Conservation (phyloP, 2,888 invertebrate genomes). For the Pristionchus fissidentatus region DNA sequence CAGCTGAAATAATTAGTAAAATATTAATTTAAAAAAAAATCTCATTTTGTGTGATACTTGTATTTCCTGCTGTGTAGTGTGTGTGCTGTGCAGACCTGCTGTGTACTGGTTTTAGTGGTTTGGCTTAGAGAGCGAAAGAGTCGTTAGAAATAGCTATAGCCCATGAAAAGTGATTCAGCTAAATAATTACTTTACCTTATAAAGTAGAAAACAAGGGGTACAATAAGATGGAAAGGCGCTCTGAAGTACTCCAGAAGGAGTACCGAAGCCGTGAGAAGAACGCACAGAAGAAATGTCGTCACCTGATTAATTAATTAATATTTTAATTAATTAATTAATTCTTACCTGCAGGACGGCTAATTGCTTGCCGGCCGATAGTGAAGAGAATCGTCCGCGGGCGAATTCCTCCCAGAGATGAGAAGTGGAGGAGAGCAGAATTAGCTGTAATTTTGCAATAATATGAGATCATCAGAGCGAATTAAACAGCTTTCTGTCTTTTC, state of each 20-base stretch:
- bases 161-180: not conserved
- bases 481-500: too few species aligned
- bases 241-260: not conserved
- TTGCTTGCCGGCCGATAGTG: constrained; percentile 39
- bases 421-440: constrained; percentile 42
- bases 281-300: constrained; percentile 31
- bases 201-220: constrained; percentile 30
- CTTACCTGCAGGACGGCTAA: constrained; percentile 30
- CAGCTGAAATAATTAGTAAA: constrained; percentile 53
- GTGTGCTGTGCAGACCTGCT: not conserved
- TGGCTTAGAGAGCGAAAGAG: not conserved
- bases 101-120: not conserved
- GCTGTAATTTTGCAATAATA: too few species aligned
- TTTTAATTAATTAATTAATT: not conserved
- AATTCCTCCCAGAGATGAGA: constrained; percentile 48
- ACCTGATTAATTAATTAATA: not conserved
- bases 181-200: constrained; percentile 1
- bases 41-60: too few species aligned
- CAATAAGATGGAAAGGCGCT: constrained; percentile 11
- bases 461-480: too few species aligned
- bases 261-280: not conserved
- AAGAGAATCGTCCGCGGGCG: not conserved
- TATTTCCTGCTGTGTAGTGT: not conserved
- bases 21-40: not conserved
- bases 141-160: not conserved